phyloP scores from a whole-genome alignment of 1,140 invertebrate genomes.

The Cotesia chilonis region DNA sequence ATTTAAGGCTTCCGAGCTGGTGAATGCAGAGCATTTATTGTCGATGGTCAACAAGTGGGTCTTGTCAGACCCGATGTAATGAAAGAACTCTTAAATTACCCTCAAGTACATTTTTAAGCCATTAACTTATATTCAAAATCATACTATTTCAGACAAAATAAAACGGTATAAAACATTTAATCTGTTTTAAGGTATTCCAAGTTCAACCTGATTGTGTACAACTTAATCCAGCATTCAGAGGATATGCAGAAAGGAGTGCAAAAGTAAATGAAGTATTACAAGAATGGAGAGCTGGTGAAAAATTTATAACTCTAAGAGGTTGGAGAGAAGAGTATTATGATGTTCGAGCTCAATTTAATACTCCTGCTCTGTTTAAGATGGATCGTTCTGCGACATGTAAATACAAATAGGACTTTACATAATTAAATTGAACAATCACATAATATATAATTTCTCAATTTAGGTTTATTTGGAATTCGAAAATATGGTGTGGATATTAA shows the following conservation, averaged over 20 bases:
- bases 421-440: constrained; percentile 6
- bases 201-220: constrained; percentile 77
- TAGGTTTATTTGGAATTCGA: constrained; percentile 87
- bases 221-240: constrained; percentile 83
- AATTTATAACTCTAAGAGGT: constrained; percentile 79
- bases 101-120: constrained; percentile 73
- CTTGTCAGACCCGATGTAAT: constrained; percentile 83
- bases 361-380: constrained; percentile 83
- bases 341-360: constrained; percentile 77
- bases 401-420: constrained; percentile 41
- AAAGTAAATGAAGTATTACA: constrained; percentile 82
- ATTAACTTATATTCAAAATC: neutral
- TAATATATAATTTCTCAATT: constrained; percentile 8
- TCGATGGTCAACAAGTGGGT: constrained; percentile 88
- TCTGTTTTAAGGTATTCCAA: constrained; percentile 70
- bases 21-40: constrained; percentile 84
- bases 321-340: constrained; percentile 95
- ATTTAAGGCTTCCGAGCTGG: constrained; percentile 74
- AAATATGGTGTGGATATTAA: constrained; percentile 96
- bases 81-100: constrained; percentile 80
- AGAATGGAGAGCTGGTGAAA: constrained; percentile 70
- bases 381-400: constrained; percentile 89
- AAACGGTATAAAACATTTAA: constrained; percentile 11
- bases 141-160: neutral
- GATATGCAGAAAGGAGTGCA: constrained; percentile 81